Evolutionary conservation across 2,888 invertebrate genomes (phyloP), one percentile per base, ranked within the genome.

Genomic region (Melinopterus prodromus): DNA sequence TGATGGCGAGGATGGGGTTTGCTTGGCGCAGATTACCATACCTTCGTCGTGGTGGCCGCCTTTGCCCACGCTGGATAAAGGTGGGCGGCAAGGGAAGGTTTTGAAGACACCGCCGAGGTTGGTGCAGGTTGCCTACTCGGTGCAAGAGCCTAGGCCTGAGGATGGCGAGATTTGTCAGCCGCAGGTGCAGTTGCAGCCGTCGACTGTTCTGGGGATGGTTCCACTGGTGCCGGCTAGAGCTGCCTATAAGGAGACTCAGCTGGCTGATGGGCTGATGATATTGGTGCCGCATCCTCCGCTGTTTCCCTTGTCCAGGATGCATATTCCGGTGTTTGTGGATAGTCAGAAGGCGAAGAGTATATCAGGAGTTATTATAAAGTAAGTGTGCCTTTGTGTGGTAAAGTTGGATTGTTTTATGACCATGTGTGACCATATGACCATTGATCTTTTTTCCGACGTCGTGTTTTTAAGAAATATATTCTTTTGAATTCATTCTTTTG

Each of bases 11-110:
- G 97, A 98, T 87, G 97, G 97, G 0, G 98, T 97, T 0, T 98
- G 98, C 87, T 92, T 98, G 78, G 97, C 97, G 0, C 88, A 91
- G 86, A 91, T 97, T 80, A 95, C 96, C 0, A 93, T 98, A 69
- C 98, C 98, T 0, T 94, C 96, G 9, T 93, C 94, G 78, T 98
- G 98, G 98, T 98, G 98, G 98, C 93, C 94, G 16, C 93, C 95
- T 0, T 87, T 94, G 79, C 93, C 93, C 5, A 91, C 92, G 0
- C 93, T 93, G 0, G 92, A 92, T 80, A 93, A 92, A 69, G 92
- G 93, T 83, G 92, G 92, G 9, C 90, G 88, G 26, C 86, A 87
- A 15, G 90, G 89, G 38, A 89, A 90, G 80, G 79, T 86, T 0
- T 84, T 86, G 6, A 90, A 90, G 80, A 87, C 88, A 12, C 95